Evolutionary conservation across 1,140 invertebrate genomes (phyloP), one percentile per base, ranked within the genome.

Genomic region (Steinernema khuongi): DNA sequence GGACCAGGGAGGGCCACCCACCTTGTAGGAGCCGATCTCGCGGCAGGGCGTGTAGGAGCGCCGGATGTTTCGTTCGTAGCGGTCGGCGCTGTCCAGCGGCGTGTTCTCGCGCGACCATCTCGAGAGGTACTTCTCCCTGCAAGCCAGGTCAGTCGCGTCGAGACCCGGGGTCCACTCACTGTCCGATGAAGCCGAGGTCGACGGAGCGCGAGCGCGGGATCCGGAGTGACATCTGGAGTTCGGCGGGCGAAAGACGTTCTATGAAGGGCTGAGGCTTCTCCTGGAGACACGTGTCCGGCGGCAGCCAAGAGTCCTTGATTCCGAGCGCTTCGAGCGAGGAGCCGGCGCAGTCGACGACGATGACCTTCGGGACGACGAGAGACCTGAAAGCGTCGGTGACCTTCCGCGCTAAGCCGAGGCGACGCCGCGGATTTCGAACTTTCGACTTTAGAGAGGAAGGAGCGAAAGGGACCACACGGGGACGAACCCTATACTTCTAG

Each of bases 151-250:
- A 71, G 31, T 22, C 26, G n/a, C 31, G 18, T 1, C 31, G 67
- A 0, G n/a, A 32, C 28, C 68, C 1, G 31, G 31, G 18, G 31
- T n/a, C 19, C 1, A 67, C 74, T 29, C 18, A 85, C 95, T 94
- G 91, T 98, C 95, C 88, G 94, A 97, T 73, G 95, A 96, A 85
- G 94, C 74, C 68, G 29, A 77, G 71, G 66, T 77, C 76, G 67
- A 77, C 73, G 30, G 76, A 77, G 31, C 75, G 75, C 50, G 50
- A 60, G 50, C 50, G 50, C 7, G 50, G 50, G 26, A 60, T 11
- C 19, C 50, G 14, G 4, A 60, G 50, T 4, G 50, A 60, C 50
- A 60, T 60, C 19, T 60, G 14, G 50, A 60, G 50, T 60, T 60
- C 50, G 14, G 14, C 22, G 50, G 50, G 50, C 50, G 22, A 60